Evolutionary conservation across 2,888 invertebrate genomes (phyloP).

Genomic region (Saturnia pavonia): DNA sequence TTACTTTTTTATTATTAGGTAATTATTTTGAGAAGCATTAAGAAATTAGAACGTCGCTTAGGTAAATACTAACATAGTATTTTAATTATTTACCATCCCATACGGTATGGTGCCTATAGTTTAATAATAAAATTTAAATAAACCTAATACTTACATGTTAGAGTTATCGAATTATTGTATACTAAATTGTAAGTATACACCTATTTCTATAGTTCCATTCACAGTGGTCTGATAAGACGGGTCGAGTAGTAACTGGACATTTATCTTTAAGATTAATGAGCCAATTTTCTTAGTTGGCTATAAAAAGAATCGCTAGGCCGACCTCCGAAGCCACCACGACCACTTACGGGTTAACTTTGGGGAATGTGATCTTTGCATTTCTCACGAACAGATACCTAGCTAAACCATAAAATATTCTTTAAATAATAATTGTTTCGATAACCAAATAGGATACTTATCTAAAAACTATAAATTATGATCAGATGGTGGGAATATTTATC

Average conservation of each 20-base stretch:
- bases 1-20: too few relatives aligned
- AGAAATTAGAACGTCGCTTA: not conserved
- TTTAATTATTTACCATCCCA: not conserved
- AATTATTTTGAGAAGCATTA: too few relatives aligned
- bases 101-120: not conserved
- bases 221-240: slow-evolving; percentile 76
- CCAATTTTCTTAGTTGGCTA: slow-evolving; percentile 82
- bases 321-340: slow-evolving; percentile 60
- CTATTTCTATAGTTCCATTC: slow-evolving; percentile 67
- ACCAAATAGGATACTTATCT: not conserved
- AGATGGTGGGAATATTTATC: not conserved
- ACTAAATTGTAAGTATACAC: slow-evolving; percentile 57
- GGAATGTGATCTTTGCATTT: slow-evolving; percentile 48
- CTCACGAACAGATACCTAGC: slow-evolving; percentile 30
- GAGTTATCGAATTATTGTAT: slow-evolving; percentile 13
- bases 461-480: not conserved
- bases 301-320: slow-evolving; percentile 78
- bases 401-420: not conserved
- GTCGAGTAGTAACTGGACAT: slow-evolving; percentile 79
- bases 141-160: not conserved
- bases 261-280: slow-evolving; percentile 82
- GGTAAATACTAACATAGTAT: not conserved
- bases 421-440: not conserved
- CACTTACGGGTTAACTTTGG: slow-evolving; percentile 67
- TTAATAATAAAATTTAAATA: not conserved